phyloP scores from a whole-genome alignment of 2,797 vertebrate genomes.

The Orientallactaga sibirica region DNA sequence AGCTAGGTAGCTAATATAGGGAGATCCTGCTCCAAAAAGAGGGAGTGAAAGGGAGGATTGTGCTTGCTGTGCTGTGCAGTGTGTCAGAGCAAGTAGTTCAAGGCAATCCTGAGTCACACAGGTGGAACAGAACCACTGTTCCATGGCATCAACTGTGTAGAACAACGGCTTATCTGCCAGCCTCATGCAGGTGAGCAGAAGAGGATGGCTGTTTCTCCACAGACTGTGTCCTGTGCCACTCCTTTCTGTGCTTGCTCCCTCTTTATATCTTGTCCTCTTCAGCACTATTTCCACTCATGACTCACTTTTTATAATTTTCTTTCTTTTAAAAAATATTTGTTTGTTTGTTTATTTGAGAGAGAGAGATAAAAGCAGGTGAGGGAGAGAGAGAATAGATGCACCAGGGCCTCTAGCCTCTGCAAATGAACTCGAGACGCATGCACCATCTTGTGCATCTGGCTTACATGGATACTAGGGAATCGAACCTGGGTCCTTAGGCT shows the following conservation, averaged over 20 bases:
- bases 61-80: not conserved
- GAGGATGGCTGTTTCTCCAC: not conserved
- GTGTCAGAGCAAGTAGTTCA: slow-evolving; percentile 43
- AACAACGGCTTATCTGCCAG: not conserved
- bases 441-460: too few relatives aligned
- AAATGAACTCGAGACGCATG: too few relatives aligned
- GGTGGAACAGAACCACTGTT: not conserved
- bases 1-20: not conserved
- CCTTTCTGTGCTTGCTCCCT: not conserved
- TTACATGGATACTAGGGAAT: too few relatives aligned
- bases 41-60: slow-evolving; percentile 33
- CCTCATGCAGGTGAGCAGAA: not conserved
- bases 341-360: too few relatives aligned
- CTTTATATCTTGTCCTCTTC: not conserved
- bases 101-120: not conserved
- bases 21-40: not conserved
- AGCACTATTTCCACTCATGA: not conserved
- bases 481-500: too few relatives aligned
- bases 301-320: not conserved
- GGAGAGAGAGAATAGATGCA: too few relatives aligned
- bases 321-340: too few relatives aligned
- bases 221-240: not conserved
- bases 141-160: not conserved
- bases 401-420: too few relatives aligned
- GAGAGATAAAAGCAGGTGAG: too few relatives aligned